Conservation (phyloP, 2,888 invertebrate species). For the Pollenia angustigena region DNA sequence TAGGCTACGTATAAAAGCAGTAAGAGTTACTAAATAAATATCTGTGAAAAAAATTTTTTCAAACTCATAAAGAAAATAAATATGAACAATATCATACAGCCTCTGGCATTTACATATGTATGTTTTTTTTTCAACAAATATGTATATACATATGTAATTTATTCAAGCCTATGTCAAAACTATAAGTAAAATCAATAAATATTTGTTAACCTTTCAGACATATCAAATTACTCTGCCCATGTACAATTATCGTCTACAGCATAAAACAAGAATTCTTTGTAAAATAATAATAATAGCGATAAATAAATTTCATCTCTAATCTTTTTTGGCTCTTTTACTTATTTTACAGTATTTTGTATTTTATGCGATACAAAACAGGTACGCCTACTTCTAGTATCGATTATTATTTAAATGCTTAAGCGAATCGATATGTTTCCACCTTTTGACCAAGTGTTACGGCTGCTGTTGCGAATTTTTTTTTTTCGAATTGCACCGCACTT, state of each 20-base stretch:
- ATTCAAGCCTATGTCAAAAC: constrained; percentile 60
- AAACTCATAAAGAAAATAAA: no score
- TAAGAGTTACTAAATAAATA: no score
- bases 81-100: no score
- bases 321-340: constrained; percentile 1
- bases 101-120: not conserved
- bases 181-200: constrained; percentile 62
- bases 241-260: constrained; percentile 66
- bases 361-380: constrained; percentile 67
- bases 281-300: constrained; percentile 67
- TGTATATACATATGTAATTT: not conserved
- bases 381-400: constrained; percentile 72
- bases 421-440: constrained; percentile 72
- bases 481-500: not conserved
- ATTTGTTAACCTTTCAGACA: constrained; percentile 68
- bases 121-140: not conserved
- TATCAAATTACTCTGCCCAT: constrained; percentile 70
- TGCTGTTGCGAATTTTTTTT: constrained; percentile 44
- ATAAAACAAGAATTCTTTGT: constrained; percentile 41
- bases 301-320: constrained; percentile 58
- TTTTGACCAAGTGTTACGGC: constrained; percentile 67
- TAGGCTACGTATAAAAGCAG: no score
- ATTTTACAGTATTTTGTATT: constrained; percentile 17
- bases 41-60: no score
- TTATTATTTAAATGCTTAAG: constrained; percentile 69